Evolutionary conservation across 2,797 vertebrate genomes (phyloP), one percentile per base, ranked within the genome.

Genomic region (Tokudaia tokunoshimensis): DNA sequence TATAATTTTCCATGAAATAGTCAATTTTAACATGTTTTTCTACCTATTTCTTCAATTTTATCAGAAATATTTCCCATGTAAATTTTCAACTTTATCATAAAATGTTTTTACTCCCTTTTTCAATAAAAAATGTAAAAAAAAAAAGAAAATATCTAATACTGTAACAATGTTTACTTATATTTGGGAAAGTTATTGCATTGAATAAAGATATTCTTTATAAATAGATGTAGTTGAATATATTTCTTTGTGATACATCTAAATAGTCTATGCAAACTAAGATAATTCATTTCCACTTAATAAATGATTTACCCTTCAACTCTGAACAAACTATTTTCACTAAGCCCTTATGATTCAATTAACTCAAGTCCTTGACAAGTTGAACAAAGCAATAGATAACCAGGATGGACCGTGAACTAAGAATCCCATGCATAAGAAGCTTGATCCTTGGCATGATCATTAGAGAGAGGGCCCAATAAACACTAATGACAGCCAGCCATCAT

Each of bases 341-440:
- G 94, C 97, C 97, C 95, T 95, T 96, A 97, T 96, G 97, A 98
- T 92, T 98, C 97, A 97, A 96, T 97, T 97, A 94, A 65, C 93
- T 98, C 92, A 98, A 98, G 98, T 97, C 96, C 97, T 97, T 96
- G 94, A 79, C 96, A 97, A 97, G 97, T 90, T 97, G 98, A 98
- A 98, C 85, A 93, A 96, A 95, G 96, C 88, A 94, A 96, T 81
- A 98, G 97, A 98, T 97, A 98, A 84, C 74, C 81, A 94, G 88
- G 91, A 87, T 96, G 91, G 98, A 98, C 97, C 97, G 26, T 93
- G 63, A 70, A 72, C 74, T 97, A 79, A 94, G 91, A 95, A 94
- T 97, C 93, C 84, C 98, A 94, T 97, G 94, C 96, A 95, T 93
- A 97, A 97, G 96, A 97, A 98, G 97, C 86, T 97, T 97, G 52